These are phyloP conservation scores for Pterocles orientalis DNA, from an alignment of 2,113 vertebrate species.

Conservation along the genomic window DNA sequence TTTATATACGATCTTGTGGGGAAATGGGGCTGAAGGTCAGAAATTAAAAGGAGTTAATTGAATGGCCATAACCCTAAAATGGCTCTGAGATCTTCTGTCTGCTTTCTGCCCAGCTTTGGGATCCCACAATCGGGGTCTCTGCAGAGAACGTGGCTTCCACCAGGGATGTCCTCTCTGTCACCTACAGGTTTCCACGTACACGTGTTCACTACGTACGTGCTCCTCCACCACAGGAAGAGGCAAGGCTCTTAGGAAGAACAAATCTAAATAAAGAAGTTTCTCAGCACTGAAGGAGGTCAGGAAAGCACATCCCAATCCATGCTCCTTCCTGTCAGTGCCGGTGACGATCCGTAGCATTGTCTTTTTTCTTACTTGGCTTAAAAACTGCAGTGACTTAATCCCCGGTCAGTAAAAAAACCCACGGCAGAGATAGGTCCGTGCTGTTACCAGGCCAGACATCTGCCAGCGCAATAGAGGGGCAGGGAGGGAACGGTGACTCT, in stretches of 20 bases:
- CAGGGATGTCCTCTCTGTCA: neutral
- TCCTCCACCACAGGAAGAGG: constrained; percentile 32
- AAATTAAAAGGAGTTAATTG: neutral
- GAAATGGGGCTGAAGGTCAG: neutral
- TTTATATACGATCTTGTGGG: neutral
- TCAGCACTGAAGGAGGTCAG: constrained; percentile 9
- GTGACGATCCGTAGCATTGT: constrained; percentile 10
- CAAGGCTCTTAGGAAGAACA: constrained; percentile 30
- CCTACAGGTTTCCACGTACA: neutral
- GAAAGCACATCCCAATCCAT: constrained; percentile 56
- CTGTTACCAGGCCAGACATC: constrained; percentile 51
- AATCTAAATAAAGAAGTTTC: constrained; percentile 52
- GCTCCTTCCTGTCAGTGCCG: constrained; percentile 1
- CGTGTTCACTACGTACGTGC: neutral
- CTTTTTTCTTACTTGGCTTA: constrained; percentile 41
- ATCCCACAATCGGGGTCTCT: neutral
- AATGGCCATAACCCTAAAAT: neutral
- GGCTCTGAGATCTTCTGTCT: neutral
- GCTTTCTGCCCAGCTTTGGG: neutral
- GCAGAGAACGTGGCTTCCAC: neutral
- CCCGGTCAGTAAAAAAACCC: neutral
- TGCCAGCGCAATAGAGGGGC: constrained; percentile 35
- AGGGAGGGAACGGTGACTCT: constrained; percentile 25
- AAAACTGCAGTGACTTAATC: constrained; percentile 43
- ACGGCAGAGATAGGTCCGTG: neutral